phyloP scores from a whole-genome alignment of 2,888 invertebrate genomes.

The Arrhopalites spinosus region DNA sequence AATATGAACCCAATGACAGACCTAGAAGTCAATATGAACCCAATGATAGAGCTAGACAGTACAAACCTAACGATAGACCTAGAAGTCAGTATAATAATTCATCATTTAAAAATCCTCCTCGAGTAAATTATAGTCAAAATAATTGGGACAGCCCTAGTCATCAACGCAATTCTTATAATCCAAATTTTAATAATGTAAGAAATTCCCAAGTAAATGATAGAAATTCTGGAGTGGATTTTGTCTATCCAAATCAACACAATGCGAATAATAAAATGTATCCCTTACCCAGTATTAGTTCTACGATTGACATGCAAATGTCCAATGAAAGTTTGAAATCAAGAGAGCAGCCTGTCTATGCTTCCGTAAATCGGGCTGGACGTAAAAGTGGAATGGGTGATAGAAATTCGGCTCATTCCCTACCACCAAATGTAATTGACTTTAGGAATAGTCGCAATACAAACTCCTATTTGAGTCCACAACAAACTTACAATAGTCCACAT shows the following conservation, averaged over 20 bases:
- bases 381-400: neutral
- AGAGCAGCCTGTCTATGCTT: conserved; percentile 44
- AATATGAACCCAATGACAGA: neutral
- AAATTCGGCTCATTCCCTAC: neutral
- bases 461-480: neutral
- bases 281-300: conserved; percentile 23
- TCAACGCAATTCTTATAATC: too few species aligned
- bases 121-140: neutral
- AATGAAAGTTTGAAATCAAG: conserved; percentile 12
- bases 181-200: neutral
- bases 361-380: conserved; percentile 43
- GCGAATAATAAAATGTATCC: neutral
- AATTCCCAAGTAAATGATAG: neutral
- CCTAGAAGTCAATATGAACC: neutral
- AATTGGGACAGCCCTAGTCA: too few species aligned
- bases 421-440: neutral
- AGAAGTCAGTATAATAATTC: neutral
- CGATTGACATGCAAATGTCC: conserved; percentile 12
- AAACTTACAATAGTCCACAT: too few species aligned
- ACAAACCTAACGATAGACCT: neutral
- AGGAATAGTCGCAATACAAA: neutral
- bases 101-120: neutral
- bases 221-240: neutral
- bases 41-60: neutral
- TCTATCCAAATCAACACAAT: neutral